phyloP scores from a whole-genome alignment of 1,140 invertebrate genomes.

The Gonatopus flavifemur region DNA sequence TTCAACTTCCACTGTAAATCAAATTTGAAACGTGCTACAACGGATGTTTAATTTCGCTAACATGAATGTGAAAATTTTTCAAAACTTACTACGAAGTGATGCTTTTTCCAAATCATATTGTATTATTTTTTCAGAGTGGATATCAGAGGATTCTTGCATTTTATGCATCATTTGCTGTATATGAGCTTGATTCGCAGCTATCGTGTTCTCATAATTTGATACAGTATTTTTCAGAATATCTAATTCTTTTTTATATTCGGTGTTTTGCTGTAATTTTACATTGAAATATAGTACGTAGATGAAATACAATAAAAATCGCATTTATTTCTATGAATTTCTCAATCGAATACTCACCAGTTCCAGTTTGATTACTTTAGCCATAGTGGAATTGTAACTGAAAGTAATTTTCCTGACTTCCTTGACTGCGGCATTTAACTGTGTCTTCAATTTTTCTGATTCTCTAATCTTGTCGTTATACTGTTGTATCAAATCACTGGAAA shows the following conservation, averaged over 20 bases:
- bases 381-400: slow-evolving; percentile 18
- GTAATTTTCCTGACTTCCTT: slow-evolving; percentile 16
- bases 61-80: neutral
- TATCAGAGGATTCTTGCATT: slow-evolving; percentile 26
- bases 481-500: slow-evolving; percentile 34
- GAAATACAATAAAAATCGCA: neutral
- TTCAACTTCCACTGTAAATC: slow-evolving; percentile 26
- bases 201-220: slow-evolving; percentile 21
- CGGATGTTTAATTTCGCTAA: neutral
- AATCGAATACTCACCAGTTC: slow-evolving; percentile 28
- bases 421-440: slow-evolving; percentile 16
- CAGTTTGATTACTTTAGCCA: slow-evolving; percentile 28
- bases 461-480: slow-evolving; percentile 36
- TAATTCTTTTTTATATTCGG: slow-evolving; percentile 18
- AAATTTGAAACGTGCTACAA: neutral
- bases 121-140: slow-evolving; percentile 17
- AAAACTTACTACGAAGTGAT: slow-evolving; percentile 19
- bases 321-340: neutral
- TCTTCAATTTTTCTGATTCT: slow-evolving; percentile 28
- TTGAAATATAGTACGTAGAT: neutral
- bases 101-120: slow-evolving; percentile 28
- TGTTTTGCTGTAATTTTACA: slow-evolving; percentile 19
- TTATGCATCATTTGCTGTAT: slow-evolving; percentile 35
- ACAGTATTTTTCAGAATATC: slow-evolving; percentile 8
- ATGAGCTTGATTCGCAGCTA: slow-evolving; percentile 30